These are phyloP conservation scores for Rousettus madagascariensis DNA, from an alignment of 2,797 vertebrate genomes.

Conservation along the genomic window DNA sequence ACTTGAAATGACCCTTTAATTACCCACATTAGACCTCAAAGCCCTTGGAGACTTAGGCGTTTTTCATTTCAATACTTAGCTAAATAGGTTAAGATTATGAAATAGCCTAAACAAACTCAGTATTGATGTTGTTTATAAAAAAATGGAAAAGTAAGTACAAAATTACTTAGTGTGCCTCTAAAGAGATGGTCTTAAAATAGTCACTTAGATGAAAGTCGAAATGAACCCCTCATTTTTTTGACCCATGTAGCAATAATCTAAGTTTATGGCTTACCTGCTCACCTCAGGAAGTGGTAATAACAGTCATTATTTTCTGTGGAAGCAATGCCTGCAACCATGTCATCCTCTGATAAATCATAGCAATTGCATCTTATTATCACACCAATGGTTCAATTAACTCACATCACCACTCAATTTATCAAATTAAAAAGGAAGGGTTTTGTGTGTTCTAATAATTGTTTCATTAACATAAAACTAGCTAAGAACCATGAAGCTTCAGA, in stretches of 20 bases:
- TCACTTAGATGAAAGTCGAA: background rate
- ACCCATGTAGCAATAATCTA: background rate
- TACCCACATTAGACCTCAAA: slow-evolving; percentile 47
- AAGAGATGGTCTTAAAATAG: background rate
- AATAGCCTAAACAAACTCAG: background rate
- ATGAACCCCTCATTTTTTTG: background rate
- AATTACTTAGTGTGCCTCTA: slow-evolving; percentile 6
- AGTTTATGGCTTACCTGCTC: slow-evolving; percentile 33
- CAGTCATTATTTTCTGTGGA: slow-evolving; percentile 36
- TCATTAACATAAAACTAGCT: slow-evolving; percentile 66
- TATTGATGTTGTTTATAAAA: slow-evolving; percentile 5
- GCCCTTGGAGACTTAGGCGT: background rate
- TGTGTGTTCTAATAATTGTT: slow-evolving; percentile 69
- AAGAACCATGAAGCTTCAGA: slow-evolving; percentile 41
- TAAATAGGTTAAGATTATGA: background rate
- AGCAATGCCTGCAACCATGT: slow-evolving; percentile 15
- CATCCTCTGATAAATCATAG: slow-evolving; percentile 61
- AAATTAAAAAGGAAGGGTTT: slow-evolving; percentile 65
- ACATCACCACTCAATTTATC: slow-evolving; percentile 57
- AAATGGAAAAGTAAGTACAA: slow-evolving; percentile 8
- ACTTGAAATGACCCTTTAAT: slow-evolving; percentile 27
- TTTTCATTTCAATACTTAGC: background rate
- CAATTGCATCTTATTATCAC: slow-evolving; percentile 61
- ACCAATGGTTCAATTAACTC: slow-evolving; percentile 60
- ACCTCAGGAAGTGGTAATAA: slow-evolving; percentile 40